Evolutionary conservation across 2,888 invertebrate species (phyloP), one percentile per base, ranked within the genome.

Genomic region (Dicycla oo): DNA sequence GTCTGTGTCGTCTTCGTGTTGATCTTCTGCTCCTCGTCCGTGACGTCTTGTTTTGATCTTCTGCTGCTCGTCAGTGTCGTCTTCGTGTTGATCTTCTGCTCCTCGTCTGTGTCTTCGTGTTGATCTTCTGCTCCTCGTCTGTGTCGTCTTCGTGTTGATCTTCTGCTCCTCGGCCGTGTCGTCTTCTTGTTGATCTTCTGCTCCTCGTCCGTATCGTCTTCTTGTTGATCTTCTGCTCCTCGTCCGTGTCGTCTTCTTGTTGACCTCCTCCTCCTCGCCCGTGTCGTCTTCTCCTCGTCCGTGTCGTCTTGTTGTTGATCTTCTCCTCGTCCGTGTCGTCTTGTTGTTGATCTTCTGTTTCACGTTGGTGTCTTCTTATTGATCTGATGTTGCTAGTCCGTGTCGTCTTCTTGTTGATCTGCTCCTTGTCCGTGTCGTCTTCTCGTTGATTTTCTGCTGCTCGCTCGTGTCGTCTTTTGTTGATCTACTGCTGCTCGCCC

Each of bases 341-440:
- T 53, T 54, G 23, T 3, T 3, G 7, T 0, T 34, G 34, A 3
- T 43, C 30, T 69, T 34, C 11, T 11, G 34, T 47, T 20, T 7
- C 54, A 45, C 69, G 43, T 54, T 54, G 5, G 69, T 26, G 34
- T 69, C 11, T 43, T 69, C 34, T 15, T 0, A 7, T 7, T 26
- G 34, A 43, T 69, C 18, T 53, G 7, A 15, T 4, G 8, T 69
- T 11, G 8, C 45, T 38, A 34, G 34, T 69, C 26, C 4, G 69
- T n/a, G 69, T 34, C 15, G 43, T 69, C 20, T 51, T 53, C 23
- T 15, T 0, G 13, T 1, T n/a, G 20, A 18, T 72, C 54, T 67
- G 34, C 53, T 6, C 11, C 63, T 76, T 71, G 74, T 81, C 56
- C 43, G 73, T 72, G 75, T 78, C 54, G 58, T 56, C n/a, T n/a